phyloP scores from a whole-genome alignment of 2,113 vertebrate species.

The Peucedramus taeniatus region DNA sequence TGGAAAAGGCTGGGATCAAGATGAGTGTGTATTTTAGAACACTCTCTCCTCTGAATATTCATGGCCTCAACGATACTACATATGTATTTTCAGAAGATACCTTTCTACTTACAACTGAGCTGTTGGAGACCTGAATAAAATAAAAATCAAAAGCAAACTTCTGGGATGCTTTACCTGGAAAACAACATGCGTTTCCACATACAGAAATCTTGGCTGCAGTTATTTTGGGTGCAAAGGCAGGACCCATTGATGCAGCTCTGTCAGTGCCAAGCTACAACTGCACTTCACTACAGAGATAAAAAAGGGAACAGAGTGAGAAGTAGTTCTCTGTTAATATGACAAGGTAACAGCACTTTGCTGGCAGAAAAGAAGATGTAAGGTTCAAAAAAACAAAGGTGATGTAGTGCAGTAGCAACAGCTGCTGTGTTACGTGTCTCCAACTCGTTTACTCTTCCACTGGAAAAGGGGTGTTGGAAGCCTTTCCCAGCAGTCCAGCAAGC shows the following conservation, averaged over 20 bases:
- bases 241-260: not conserved
- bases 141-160: not conserved
- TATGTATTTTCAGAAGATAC: not conserved
- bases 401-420: not conserved
- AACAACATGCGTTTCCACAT: not conserved
- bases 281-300: not conserved
- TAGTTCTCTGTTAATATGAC: not conserved
- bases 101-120: not conserved
- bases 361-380: not conserved
- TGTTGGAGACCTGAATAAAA: not conserved
- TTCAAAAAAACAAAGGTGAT: not conserved
- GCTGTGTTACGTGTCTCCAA: not conserved
- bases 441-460: not conserved
- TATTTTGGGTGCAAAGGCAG: not conserved
- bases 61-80: not conserved
- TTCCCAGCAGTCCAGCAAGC: not conserved
- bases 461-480: fast-evolving
- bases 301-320: not conserved
- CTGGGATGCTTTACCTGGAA: not conserved
- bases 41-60: not conserved
- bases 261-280: not conserved
- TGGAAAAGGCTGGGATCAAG: not conserved
- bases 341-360: not conserved
- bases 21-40: not conserved
- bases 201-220: not conserved